phyloP scores from a whole-genome alignment of 1,140 invertebrate genomes.

The Drosophila erecta region DNA sequence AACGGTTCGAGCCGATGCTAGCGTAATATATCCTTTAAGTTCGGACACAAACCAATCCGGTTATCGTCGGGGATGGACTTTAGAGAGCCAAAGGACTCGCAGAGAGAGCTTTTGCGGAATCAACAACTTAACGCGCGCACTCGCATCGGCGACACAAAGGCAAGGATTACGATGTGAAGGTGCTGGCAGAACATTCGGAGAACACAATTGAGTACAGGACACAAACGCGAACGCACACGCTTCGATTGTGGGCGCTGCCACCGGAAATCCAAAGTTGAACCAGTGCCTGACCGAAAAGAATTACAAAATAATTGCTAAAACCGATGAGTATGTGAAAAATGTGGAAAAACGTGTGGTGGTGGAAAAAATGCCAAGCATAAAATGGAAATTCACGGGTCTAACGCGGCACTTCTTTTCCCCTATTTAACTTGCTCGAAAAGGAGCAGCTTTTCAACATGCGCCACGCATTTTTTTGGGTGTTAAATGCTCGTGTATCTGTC shows the following conservation, averaged over 20 bases:
- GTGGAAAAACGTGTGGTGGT: slow-evolving; percentile 15
- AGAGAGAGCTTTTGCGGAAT: slow-evolving; percentile 24
- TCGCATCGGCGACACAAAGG: slow-evolving; percentile 1
- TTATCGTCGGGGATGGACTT: neutral
- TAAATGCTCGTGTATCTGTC: slow-evolving; percentile 82
- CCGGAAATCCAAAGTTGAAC: slow-evolving; percentile 45
- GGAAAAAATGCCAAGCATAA: neutral
- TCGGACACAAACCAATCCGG: neutral
- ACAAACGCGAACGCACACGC: slow-evolving; percentile 65
- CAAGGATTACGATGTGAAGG: slow-evolving; percentile 19
- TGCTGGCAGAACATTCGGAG: slow-evolving; percentile 31
- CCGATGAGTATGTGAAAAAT: slow-evolving; percentile 49
- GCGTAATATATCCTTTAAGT: too few species aligned
- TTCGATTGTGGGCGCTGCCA: slow-evolving; percentile 46
- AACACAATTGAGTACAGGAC: slow-evolving; percentile 78
- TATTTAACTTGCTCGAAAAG: slow-evolving; percentile 1
- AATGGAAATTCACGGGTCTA: neutral
- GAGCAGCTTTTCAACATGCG: slow-evolving; percentile 67
- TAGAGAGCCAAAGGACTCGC: neutral
- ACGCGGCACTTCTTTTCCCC: neutral
- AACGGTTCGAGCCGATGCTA: neutral
- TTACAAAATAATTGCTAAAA: slow-evolving; percentile 30
- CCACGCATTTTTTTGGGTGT: slow-evolving; percentile 79
- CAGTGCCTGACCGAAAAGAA: slow-evolving; percentile 42
- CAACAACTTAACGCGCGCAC: slow-evolving; percentile 26